A percentile compares a stretch with the other conserved stretches of the same genome.
phyloP scores from a whole-genome alignment of 2,797 vertebrate genomes.

The Pagetopsis macropterus region DNA sequence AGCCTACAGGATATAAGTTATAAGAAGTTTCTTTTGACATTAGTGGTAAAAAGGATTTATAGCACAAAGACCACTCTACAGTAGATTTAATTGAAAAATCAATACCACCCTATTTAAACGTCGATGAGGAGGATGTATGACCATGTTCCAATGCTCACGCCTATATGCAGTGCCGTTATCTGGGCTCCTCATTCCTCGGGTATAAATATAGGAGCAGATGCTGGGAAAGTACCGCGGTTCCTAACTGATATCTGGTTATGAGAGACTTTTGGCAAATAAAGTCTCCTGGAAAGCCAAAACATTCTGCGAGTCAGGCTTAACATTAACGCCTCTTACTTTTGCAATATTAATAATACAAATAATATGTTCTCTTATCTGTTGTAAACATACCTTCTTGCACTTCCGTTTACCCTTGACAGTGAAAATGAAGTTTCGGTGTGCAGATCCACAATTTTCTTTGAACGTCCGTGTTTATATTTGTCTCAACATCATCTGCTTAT shows the following conservation, averaged over 20 bases:
- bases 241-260: slow-evolving; percentile 79
- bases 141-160: not conserved
- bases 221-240: slow-evolving; percentile 80
- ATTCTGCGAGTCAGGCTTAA: slow-evolving; percentile 56
- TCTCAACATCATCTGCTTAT: slow-evolving; percentile 49
- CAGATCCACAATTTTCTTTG: not conserved
- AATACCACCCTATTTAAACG: not conserved
- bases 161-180: slow-evolving; percentile 45
- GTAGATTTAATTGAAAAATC: not conserved
- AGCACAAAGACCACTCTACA: too few relatives aligned
- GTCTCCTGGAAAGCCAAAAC: slow-evolving; percentile 63
- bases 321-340: slow-evolving; percentile 57
- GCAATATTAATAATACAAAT: not conserved
- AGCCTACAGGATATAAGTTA: not conserved
- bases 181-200: slow-evolving; percentile 53
- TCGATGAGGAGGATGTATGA: slow-evolving; percentile 1
- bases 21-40: not conserved
- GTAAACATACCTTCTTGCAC: not conserved
- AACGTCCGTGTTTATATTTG: slow-evolving; percentile 38
- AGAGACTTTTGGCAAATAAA: slow-evolving; percentile 64
- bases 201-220: slow-evolving; percentile 82
- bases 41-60: not conserved
- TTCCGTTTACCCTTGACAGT: slow-evolving; percentile 1
- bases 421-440: not conserved
- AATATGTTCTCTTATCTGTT: not conserved